phyloP scores from a whole-genome alignment of 2,888 invertebrate species.

The Tupiocoris notatus region DNA sequence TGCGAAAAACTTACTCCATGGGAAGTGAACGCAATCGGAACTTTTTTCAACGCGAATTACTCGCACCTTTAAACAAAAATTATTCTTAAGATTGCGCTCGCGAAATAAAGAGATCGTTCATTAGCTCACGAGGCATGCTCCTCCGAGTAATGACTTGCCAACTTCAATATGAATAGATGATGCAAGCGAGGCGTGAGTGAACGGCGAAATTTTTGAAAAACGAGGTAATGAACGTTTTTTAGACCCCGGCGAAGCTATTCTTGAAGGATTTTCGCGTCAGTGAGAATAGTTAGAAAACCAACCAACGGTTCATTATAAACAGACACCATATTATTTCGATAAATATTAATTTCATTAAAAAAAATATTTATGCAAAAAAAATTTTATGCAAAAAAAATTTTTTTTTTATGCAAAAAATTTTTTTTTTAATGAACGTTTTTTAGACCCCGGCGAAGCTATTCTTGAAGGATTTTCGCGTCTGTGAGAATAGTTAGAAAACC shows the following conservation, averaged over 20 bases:
- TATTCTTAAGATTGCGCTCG: too few species aligned
- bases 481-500: slow-evolving; percentile 16
- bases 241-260: too few species aligned
- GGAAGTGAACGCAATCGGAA: background rate
- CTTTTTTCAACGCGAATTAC: background rate
- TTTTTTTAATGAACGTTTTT: too few species aligned
- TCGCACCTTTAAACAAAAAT: background rate
- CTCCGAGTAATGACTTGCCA: background rate
- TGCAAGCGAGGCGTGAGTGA: background rate
- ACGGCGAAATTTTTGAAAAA: too few species aligned
- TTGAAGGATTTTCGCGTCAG: background rate
- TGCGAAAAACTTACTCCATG: background rate
- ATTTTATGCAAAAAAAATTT: too few species aligned
- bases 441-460: too few species aligned
- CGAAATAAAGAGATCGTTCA: background rate
- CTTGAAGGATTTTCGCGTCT: background rate
- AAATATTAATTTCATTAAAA: too few species aligned
- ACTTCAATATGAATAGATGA: background rate
- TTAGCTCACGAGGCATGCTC: background rate
- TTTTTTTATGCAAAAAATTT: too few species aligned
- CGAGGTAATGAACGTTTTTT: too few species aligned
- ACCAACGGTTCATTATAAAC: too few species aligned
- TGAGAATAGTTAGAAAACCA: slow-evolving; percentile 13
- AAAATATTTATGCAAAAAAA: too few species aligned
- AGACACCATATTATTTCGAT: too few species aligned